Base-by-base conservation (phyloP, 1,140 invertebrate genomes). In the Dinoponera quadriceps region DNA sequence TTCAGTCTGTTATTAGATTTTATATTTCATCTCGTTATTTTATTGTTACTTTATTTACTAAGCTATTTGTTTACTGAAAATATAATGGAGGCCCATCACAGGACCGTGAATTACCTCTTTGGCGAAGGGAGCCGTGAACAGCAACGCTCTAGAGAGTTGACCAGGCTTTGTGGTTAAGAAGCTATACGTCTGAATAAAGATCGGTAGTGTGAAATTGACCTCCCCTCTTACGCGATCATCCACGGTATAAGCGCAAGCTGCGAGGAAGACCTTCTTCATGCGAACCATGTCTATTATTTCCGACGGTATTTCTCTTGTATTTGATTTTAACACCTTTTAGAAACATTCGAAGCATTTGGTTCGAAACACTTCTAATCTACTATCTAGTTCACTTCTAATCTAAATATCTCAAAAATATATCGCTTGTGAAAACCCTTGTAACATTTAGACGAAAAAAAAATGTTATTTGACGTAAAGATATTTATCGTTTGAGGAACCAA, bases 101-200 rank as follows among this genome's bases (percentile, higher is more conserved):
- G 18, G 9, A 27, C 2, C 25, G 38, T 1, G 7, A 27, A 22
- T 80, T 71, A 97, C 97, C 92, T 97, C 96, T 48, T 94, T 93
- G 3, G 97, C 97, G 91, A 98, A 99, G 2, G 98, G 98, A 5
- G 97, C 96, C 49, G 98, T 96, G 90, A 99, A 99, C 0, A 99
- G 93, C 51, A 98, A 95, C 0, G 96, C 97, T 88, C 97, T 95
- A 82, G 97, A 97, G 2, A 97, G 93, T 90, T 97, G 97, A 84
- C 95, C 95, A 1, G 97, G 98, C 69, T 96, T 96, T 0, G 96
- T 95, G 9, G 96, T 95, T 68, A 98, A 94, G 88, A 98, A 97
- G 0, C 96, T 95, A 85, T 98, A 98, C 0, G 96, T 94, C 90
- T 98, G 97, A 0, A 96, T 95, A 88, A 96, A 97, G 63, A 98